Evolutionary conservation across 2,888 invertebrate genomes (phyloP), one percentile per base, ranked within the genome.

Genomic region (Nematopogon swammerdamellus): DNA sequence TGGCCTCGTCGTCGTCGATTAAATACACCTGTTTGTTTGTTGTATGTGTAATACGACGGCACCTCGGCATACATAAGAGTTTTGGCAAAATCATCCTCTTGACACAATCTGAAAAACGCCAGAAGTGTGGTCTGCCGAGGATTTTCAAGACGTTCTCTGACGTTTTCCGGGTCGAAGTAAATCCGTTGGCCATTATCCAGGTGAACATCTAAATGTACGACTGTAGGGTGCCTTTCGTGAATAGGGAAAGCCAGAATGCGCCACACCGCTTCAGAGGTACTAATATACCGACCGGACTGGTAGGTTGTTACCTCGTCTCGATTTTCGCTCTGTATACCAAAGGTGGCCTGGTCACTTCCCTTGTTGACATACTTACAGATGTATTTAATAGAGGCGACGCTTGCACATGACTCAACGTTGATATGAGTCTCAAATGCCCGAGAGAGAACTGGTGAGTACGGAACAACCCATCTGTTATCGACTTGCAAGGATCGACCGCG

Each of bases 381-480:
- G 44, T 60, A 60, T 58, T 67, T 68, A 19, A 70, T 67, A 0
- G 61, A 59, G 49, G 68, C 61, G 0, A 74, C 65, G 1, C 64
- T 66, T 56, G 58, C 63, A 52, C 71, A 76, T 30, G 48, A 56
- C 52, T 71, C 68, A n/a, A 72, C 56, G 49, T 60, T 59, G 1
- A 57, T 56, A 44, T 59, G 56, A 8, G 57, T 55, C 16, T 57
- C 36, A 49, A 55, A 58, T 3, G 52, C 51, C 50, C 47, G 52
- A 0, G 48, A 55, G 2, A 59, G 48, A 4, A 61, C 47, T 1
- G 57, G 57, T 1, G 51, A 54, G 54, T 57, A 59, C 0, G 59
- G 58, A 2, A 56, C 57, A 1, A 58, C 46, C 57, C 57, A 59
- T 5, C 53, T 46, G 46, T 59, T 59, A 48, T 58, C 55, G 2